Evolutionary conservation across 2,797 vertebrate species (phyloP).

Genomic region (Leucoraja ocellata): DNA sequence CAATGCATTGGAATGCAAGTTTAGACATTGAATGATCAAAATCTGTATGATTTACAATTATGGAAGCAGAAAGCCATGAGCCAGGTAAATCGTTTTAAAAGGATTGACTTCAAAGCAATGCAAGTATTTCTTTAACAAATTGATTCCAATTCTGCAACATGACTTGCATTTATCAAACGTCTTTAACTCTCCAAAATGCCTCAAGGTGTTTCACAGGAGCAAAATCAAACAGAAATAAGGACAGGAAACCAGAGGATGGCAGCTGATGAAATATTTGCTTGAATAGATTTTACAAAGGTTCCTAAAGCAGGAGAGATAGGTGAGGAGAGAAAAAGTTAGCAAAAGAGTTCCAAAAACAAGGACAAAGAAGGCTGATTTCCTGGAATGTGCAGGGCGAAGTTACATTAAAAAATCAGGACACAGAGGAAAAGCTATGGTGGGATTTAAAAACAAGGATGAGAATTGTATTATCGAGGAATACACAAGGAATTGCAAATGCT

Average conservation of each 20-base stretch:
- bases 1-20: background rate
- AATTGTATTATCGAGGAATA: background rate
- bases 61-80: background rate
- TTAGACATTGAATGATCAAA: background rate
- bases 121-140: background rate
- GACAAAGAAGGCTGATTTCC: background rate
- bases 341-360: background rate
- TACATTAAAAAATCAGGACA: background rate
- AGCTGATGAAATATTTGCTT: background rate
- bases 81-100: background rate
- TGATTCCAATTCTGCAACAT: background rate
- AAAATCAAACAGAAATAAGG: background rate
- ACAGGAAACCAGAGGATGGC: background rate
- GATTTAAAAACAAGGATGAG: background rate
- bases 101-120: background rate
- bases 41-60: background rate
- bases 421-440: background rate
- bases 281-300: background rate
- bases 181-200: background rate
- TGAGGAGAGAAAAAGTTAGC: background rate
- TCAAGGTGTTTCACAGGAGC: background rate
- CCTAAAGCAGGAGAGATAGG: background rate
- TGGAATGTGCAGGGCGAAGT: background rate
- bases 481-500: background rate
- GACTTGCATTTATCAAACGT: background rate